Evolutionary conservation across 2,797 vertebrate species (phyloP), one percentile per base, ranked within the genome.

Genomic region (Catamblyrhynchus diadema): DNA sequence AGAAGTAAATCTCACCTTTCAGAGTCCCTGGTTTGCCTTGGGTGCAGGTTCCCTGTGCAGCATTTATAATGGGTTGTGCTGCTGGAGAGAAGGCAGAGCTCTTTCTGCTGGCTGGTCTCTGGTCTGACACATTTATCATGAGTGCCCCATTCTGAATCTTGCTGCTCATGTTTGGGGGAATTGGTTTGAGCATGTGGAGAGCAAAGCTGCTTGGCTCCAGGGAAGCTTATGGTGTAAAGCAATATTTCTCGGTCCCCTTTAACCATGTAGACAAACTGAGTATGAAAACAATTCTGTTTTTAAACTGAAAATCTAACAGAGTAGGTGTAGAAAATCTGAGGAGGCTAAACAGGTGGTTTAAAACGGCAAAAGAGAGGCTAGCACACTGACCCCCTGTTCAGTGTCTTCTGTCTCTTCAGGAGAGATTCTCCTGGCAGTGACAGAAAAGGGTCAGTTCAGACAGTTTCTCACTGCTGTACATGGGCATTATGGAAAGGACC

Each of bases 381-480:
- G 32, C 18, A 23, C 13, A 1, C 15, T 61, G 42, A 30, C 8
- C 24, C 12, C 9, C 3, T 73, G 8, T 51, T 77, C 37, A 32
- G 18, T 62, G 53, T 47, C 57, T 42, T 56, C n/a, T 2, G 0
- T 47, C 20, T 81, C 20, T 37, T 41, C 39, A 50, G 66, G 73
- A 74, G 56, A 37, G 45, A 41, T 39, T n/a, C 32, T 81, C 33
- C 47, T 74, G 77, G 37, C 41, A 37, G 12, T 48, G 66, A 25
- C 54, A 81, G 54, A 53, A 78, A 48, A 56, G n/a, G 44, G 22
- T 80, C 59, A 9, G 0, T 85, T 64, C 1, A 1, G 48, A 45
- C 3, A 7, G 6, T 57, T 85, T 86, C 72, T 88, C 45, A 11
- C 53, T 0, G 1, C 24, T 1, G 3, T 0, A 1, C 3, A 1